phyloP scores from a whole-genome alignment of 2,888 invertebrate genomes.

The Drosophila prolongata region DNA sequence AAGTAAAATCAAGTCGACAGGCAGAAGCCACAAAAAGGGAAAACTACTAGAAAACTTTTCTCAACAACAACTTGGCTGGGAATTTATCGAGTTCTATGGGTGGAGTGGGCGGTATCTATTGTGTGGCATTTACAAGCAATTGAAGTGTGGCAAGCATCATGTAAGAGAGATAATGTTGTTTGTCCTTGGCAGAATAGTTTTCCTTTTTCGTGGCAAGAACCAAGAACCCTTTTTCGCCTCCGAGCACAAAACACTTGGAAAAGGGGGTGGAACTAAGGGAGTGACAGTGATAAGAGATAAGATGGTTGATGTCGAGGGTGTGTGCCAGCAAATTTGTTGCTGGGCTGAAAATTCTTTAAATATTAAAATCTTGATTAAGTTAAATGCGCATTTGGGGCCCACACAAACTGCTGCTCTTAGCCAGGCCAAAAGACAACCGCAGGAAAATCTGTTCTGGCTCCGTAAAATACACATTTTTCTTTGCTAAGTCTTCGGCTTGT shows the following conservation, averaged over 20 bases:
- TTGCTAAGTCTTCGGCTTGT: slow-evolving; percentile 4
- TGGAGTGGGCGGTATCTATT: slow-evolving; percentile 41
- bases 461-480: slow-evolving; percentile 15
- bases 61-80: slow-evolving; percentile 21
- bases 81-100: slow-evolving; percentile 45
- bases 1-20: slow-evolving; percentile 60
- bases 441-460: slow-evolving; percentile 48
- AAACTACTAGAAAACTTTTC: slow-evolving; percentile 47
- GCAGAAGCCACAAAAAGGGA: slow-evolving; percentile 44
- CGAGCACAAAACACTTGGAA: slow-evolving; percentile 18
- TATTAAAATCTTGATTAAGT: slow-evolving; percentile 83
- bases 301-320: not conserved
- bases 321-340: slow-evolving; percentile 42
- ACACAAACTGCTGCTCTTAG: slow-evolving; percentile 10
- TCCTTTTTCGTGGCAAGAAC: slow-evolving; percentile 37
- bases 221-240: slow-evolving; percentile 52
- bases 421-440: slow-evolving; percentile 45
- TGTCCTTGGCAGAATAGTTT: slow-evolving; percentile 49
- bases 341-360: slow-evolving; percentile 71
- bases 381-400: slow-evolving; percentile 79
- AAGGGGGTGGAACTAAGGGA: slow-evolving; percentile 18
- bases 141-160: slow-evolving; percentile 62
- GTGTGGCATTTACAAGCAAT: slow-evolving; percentile 65
- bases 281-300: slow-evolving; percentile 34
- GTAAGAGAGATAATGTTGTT: slow-evolving; percentile 66